These are phyloP conservation scores for Tenthredo distinguenda DNA, from an alignment of 2,888 invertebrate species.

Conservation along the genomic window DNA sequence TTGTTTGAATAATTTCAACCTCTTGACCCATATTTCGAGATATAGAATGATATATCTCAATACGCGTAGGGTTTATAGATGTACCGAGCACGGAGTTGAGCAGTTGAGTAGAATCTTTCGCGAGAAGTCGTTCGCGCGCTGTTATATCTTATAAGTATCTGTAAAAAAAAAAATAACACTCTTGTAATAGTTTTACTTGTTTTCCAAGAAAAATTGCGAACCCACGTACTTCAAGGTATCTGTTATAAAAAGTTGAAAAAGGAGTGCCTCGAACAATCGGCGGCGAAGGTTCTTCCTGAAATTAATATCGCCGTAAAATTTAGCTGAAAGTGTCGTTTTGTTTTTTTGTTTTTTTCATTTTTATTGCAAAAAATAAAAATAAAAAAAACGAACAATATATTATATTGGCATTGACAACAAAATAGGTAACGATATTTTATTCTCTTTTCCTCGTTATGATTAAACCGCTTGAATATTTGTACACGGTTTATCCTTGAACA, in stretches of 20 bases:
- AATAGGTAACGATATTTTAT: conserved; percentile 2
- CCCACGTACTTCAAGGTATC: neutral
- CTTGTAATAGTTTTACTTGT: neutral
- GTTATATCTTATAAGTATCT: neutral
- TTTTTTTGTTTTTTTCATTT: neutral
- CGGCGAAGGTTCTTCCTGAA: neutral
- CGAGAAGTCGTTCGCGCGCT: neutral
- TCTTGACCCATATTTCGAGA: neutral
- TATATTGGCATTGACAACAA: neutral
- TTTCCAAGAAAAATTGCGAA: neutral
- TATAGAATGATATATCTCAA: neutral
- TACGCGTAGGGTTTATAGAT: neutral
- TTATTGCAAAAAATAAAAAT: neutral
- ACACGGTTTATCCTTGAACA: neutral
- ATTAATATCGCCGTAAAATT: neutral
- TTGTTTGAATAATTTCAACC: conserved; percentile 14
- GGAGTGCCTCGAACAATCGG: neutral
- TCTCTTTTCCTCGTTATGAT: neutral
- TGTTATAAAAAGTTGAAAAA: neutral
- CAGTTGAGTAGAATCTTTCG: neutral
- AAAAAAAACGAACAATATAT: neutral
- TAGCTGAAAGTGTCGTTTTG: neutral
- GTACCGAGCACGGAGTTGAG: neutral
- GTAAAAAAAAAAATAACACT: neutral
- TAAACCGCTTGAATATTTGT: neutral